Evolutionary conservation across 2,113 vertebrate species (phyloP), one percentile per base, ranked within the genome.

Genomic region (Paralichthys olivaceus): DNA sequence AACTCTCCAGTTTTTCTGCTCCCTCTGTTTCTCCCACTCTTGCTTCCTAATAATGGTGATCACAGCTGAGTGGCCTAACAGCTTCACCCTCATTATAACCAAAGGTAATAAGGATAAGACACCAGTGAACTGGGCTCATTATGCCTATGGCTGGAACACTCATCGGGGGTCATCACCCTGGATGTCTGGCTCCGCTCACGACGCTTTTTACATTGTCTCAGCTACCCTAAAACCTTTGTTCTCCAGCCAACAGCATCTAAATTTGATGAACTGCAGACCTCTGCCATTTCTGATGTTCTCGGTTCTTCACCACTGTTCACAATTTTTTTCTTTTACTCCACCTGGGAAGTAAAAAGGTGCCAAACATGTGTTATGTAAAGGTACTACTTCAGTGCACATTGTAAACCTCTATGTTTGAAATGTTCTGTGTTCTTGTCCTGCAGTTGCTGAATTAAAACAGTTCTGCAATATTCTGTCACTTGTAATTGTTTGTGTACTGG

Each of bases 81-180:
- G 81, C 72, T 89, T 88, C 83, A 87, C 86, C 85, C 90, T 91
- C 90, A 90, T 93, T 93, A 92, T 77, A 87, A 89, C 62, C 76
- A 84, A 85, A 85, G 74, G 81, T 89, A 89, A 89, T 81, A 86
- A 85, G 87, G 79, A 84, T 55, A 80, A 86, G 87, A 87, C 86
- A 85, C 63, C 79, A 78, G 84, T 47, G 77, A 83, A 81, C 75
- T 72, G 88, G 81, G 82, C 89, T 92, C 87, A 91, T 92, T 91
- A 92, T 79, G 76, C 74, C 83, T 82, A 43, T 57, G 84, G 86
- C 77, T 67, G 79, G 47, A 84, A 72, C 53, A 76, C 75, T 80
- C 49, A 51, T 84, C 22, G 15, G 67, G 75, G 87, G 85, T 90
- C 85, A 80, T 84, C 84, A 89, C 83, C 79, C 75, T 47, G 58